Percentiles rank a stretch among this genome's conserved stretches.
These are phyloP conservation scores for Triops cancriformis DNA, from an alignment of 1,140 invertebrate species.

Conservation along the genomic window DNA sequence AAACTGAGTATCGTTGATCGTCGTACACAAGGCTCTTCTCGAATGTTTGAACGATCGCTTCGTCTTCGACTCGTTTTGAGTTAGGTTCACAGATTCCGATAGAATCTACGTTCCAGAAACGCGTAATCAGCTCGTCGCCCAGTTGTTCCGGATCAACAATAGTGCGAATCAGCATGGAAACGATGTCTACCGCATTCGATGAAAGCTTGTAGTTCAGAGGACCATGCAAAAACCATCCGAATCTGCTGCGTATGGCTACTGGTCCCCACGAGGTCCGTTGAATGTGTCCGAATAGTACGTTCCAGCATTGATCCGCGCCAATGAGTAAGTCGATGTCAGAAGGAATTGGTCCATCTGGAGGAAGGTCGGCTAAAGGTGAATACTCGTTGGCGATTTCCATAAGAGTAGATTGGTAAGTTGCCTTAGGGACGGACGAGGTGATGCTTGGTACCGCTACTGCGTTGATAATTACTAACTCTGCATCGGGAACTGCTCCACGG, in stretches of 20 bases:
- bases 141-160: neutral
- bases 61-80: neutral
- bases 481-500: too few species aligned
- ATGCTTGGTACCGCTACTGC: too few species aligned
- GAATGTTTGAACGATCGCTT: neutral
- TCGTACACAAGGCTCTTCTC: neutral
- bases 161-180: neutral
- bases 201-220: neutral
- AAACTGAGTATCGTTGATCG: neutral
- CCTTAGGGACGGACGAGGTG: too few species aligned
- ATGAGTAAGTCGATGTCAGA: neutral
- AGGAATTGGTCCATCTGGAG: neutral
- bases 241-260: neutral
- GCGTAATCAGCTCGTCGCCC: neutral
- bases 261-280: neutral
- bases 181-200: neutral
- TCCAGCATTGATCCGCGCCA: neutral
- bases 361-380: too few species aligned
- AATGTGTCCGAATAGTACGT: neutral
- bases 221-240: neutral
- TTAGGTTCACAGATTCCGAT: neutral
- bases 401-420: too few species aligned
- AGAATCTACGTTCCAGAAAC: neutral
- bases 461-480: too few species aligned
- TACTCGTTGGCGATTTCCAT: too few species aligned